A percentile compares a stretch with the other conserved stretches of the same genome.
phyloP scores from a whole-genome alignment of 1,140 invertebrate genomes.

The Bombus superbus region DNA sequence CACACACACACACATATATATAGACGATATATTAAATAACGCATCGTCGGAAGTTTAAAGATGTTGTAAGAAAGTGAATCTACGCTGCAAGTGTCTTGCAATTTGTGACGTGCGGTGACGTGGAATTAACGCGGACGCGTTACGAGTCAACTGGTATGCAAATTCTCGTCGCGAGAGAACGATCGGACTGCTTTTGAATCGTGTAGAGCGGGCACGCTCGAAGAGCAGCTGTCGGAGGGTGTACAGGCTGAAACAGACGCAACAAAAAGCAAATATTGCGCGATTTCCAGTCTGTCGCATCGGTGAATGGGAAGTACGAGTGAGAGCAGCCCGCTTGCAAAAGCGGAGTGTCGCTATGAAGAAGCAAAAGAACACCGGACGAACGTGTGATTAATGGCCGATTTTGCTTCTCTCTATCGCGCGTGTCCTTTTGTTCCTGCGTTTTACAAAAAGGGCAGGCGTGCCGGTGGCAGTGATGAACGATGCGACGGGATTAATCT shows the following conservation, averaged over 20 bases:
- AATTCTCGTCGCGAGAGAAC: not conserved
- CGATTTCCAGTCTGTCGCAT: slow-evolving; percentile 12
- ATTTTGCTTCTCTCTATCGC: slow-evolving; percentile 53
- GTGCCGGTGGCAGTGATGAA: slow-evolving; percentile 68
- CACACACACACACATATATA: too few species aligned
- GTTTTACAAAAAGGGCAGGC: slow-evolving; percentile 49
- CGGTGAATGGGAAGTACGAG: not conserved
- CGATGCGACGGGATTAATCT: slow-evolving; percentile 68
- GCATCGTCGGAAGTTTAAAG: too few species aligned
- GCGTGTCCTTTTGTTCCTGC: slow-evolving; percentile 52
- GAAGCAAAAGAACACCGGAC: slow-evolving; percentile 28
- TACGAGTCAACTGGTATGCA: not conserved
- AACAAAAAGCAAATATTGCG: slow-evolving; percentile 30
- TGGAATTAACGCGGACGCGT: not conserved
- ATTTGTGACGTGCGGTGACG: too few species aligned
- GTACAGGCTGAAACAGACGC: not conserved
- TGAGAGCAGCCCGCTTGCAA: not conserved
- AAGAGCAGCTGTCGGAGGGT: too few species aligned
- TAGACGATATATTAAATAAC: too few species aligned
- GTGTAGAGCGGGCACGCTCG: too few species aligned
- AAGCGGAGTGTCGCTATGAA: not conserved
- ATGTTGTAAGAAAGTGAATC: too few species aligned
- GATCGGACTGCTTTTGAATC: not conserved
- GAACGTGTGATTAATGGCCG: slow-evolving; percentile 62
- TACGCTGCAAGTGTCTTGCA: too few species aligned